Evolutionary conservation across 2,888 invertebrate genomes (phyloP).

Genomic region (Drosophila villosipedis): DNA sequence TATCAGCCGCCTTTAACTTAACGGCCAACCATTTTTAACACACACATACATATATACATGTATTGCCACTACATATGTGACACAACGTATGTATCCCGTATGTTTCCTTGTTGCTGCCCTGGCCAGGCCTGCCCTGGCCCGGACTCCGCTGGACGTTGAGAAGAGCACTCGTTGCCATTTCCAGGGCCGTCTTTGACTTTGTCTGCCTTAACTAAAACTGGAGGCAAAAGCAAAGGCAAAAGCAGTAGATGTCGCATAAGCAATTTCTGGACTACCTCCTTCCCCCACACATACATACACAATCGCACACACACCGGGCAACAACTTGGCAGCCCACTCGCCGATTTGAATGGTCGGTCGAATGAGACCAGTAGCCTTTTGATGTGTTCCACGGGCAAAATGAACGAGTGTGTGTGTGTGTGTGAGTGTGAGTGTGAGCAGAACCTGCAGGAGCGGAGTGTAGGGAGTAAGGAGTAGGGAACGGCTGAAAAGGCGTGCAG

Average conservation of each 20-base stretch:
- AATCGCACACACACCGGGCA: conserved; percentile 33
- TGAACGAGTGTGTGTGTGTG: conserved; percentile 43
- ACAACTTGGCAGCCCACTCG: conserved; percentile 61
- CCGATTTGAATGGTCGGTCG: conserved; percentile 57
- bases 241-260: conserved; percentile 82
- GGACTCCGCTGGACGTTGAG: conserved; percentile 45
- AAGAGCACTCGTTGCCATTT: conserved; percentile 26
- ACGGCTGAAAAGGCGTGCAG: conserved; percentile 70
- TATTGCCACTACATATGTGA: conserved; percentile 26
- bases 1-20: conserved; percentile 76
- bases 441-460: conserved; percentile 13
- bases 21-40: conserved; percentile 60
- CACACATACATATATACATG: conserved; percentile 30
- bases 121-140: conserved; percentile 20
- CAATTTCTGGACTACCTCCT: conserved; percentile 63
- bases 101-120: conserved; percentile 40
- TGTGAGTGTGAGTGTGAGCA: conserved; percentile 31
- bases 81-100: conserved; percentile 18
- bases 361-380: conserved; percentile 63
- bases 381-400: conserved; percentile 62
- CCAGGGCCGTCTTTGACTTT: conserved; percentile 63
- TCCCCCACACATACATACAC: conserved; percentile 24
- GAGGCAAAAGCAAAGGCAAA: conserved; percentile 66
- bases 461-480: conserved; percentile 26
- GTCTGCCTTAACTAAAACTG: conserved; percentile 72